Percentiles rank a stretch among this genome's conserved stretches.
phyloP scores from a whole-genome alignment of 1,140 invertebrate species.

The Muscidifurax raptorellus region DNA sequence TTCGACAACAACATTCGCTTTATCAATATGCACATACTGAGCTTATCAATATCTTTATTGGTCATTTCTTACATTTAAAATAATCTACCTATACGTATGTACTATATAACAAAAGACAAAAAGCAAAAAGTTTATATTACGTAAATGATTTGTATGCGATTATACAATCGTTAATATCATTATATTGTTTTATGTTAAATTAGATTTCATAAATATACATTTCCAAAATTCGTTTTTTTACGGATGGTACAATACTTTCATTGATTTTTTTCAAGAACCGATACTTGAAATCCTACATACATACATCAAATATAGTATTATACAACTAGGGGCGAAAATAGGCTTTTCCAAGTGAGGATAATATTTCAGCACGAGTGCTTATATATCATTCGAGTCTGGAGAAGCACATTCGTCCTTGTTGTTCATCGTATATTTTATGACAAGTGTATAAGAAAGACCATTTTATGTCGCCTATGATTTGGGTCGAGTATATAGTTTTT shows the following conservation, averaged over 20 bases:
- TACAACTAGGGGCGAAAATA: no score
- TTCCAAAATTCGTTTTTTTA: neutral
- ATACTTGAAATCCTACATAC: neutral
- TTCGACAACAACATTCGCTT: neutral
- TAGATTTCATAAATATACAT: neutral
- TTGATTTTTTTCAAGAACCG: neutral
- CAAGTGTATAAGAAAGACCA: no score
- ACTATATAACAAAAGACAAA: neutral
- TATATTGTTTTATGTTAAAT: neutral
- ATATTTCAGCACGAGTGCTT: no score
- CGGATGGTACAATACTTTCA: neutral
- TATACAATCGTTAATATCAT: neutral
- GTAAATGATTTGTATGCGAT: neutral
- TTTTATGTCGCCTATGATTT: no score
- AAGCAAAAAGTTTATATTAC: neutral
- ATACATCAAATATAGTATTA: no score
- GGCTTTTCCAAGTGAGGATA: no score
- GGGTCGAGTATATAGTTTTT: no score
- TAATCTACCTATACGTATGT: neutral
- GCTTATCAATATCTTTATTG: constrained; percentile 8
- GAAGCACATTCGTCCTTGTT: no score
- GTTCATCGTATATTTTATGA: no score
- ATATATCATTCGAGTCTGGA: no score
- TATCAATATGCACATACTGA: neutral
- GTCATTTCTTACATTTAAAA: neutral